These are phyloP conservation scores for Drosophila yakuba DNA, from an alignment of 1,140 invertebrate species.

Conservation along the genomic window DNA sequence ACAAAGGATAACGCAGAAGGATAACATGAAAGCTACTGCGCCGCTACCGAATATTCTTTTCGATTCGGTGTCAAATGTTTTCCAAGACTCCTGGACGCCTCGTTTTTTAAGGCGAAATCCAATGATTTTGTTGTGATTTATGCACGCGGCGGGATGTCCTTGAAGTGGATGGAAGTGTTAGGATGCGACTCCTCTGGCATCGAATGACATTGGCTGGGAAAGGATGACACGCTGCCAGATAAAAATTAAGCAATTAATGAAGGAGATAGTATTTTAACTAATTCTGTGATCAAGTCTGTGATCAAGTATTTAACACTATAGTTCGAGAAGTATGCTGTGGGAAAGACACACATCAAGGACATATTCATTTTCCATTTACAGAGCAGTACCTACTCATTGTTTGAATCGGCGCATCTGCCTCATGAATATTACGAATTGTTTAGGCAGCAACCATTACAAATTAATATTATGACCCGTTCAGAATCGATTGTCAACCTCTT, in stretches of 20 bases:
- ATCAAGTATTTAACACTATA: not conserved
- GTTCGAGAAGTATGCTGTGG: not conserved
- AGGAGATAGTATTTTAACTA: no score
- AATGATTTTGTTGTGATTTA: slow-evolving; percentile 54
- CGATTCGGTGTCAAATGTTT: slow-evolving; percentile 64
- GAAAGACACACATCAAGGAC: not conserved
- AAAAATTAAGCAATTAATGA: no score
- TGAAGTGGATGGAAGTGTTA: slow-evolving; percentile 14
- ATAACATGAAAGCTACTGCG: slow-evolving; percentile 62
- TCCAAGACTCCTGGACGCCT: slow-evolving; percentile 57
- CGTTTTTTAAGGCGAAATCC: slow-evolving; percentile 40
- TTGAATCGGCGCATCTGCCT: slow-evolving; percentile 43
- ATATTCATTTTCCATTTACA: not conserved
- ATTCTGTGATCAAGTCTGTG: no score
- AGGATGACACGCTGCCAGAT: not conserved
- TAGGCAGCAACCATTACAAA: slow-evolving; percentile 43
- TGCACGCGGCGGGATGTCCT: slow-evolving; percentile 24
- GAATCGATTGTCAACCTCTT: slow-evolving; percentile 64
- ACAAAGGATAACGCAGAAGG: slow-evolving; percentile 32
- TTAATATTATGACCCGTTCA: slow-evolving; percentile 56
- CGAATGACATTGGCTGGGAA: not conserved
- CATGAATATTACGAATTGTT: slow-evolving; percentile 7
- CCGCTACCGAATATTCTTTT: slow-evolving; percentile 51
- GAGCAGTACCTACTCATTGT: not conserved
- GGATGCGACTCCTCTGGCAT: slow-evolving; percentile 4